phyloP scores from a whole-genome alignment of 2,888 invertebrate genomes.

The Cheilosia grossa region DNA sequence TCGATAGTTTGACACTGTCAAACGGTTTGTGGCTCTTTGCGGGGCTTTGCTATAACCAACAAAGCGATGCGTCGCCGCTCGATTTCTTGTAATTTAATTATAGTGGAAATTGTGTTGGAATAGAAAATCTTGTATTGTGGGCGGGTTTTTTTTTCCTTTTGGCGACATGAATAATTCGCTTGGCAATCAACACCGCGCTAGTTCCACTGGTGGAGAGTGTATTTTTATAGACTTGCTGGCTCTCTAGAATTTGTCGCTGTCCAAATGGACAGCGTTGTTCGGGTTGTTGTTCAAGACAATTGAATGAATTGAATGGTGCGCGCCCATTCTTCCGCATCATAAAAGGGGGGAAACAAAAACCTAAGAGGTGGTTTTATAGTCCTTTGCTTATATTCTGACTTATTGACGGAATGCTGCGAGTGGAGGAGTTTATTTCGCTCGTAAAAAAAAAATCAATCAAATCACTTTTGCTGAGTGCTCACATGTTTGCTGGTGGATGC shows the following conservation, averaged over 20 bases:
- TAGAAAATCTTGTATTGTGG: not conserved
- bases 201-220: not conserved
- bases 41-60: not conserved
- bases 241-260: not conserved
- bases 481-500: not conserved
- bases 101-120: not conserved
- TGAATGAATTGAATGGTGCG: not conserved
- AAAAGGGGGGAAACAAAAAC: not conserved
- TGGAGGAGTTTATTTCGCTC: not conserved
- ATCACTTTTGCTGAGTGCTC: not conserved
- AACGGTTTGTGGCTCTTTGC: not conserved
- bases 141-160: not conserved
- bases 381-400: not conserved
- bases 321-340: not conserved
- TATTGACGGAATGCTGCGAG: not conserved
- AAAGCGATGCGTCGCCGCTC: not conserved
- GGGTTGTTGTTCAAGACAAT: not conserved
- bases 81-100: constrained; percentile 10
- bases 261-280: not conserved
- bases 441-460: not conserved
- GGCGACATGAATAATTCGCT: not conserved
- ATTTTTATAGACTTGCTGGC: not conserved
- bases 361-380: not conserved
- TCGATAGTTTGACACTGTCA: constrained; percentile 7
- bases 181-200: not conserved